Evolutionary conservation across 37 sponge, comb jelly and placozoan species (phyloP), one percentile per base, ranked within the genome.

Genomic region (Ephydatia muelleri): DNA sequence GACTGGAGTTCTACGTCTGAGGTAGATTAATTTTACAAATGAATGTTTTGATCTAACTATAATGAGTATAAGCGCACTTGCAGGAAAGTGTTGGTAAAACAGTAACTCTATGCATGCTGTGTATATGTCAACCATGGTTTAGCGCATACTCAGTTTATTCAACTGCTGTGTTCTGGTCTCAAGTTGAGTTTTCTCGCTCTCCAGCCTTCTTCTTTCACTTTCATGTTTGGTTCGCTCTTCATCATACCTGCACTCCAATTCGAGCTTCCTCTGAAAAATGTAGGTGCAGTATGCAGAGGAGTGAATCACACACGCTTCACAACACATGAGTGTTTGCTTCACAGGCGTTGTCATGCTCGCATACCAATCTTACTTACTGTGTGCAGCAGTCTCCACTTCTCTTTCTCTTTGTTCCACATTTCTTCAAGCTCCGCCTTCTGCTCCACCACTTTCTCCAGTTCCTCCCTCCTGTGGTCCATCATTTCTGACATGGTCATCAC

Each of bases 371-470:
- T 4, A 33, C 65, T 57, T 73, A 81, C 86, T 80, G 49, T 76
- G 65, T 88, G 86, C 25, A 80, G 78, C 14, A 31, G 28, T 82
- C 71, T 88, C 47, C 72, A 72, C 40, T 86, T 88, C 38, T 89
- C 90, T 37, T 93, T 93, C 74, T 88, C 89, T 16, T 82, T 76
- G 39, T 79, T 79, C 93, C 93, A 93, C 25, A 85, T 82, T 8
- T 83, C 84, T 36, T 93, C 90, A 67, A 93, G 74, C 43, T 86
- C 84, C 19, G 48, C 74, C 85, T 72, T 85, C 29, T 93, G 78
- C 19, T 35, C 70, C 70, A 83, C 87, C 38, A 86, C 40, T n/a
- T 68, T 36, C 22, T 77, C 78, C 32, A 78, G 75, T 13, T 81
- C 57, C 47, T 93, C 90, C 49, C 72, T 70, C 38, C 75, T 85